Evolutionary conservation across 2,888 invertebrate species (phyloP).

Genomic region (Macroteleia sp.): DNA sequence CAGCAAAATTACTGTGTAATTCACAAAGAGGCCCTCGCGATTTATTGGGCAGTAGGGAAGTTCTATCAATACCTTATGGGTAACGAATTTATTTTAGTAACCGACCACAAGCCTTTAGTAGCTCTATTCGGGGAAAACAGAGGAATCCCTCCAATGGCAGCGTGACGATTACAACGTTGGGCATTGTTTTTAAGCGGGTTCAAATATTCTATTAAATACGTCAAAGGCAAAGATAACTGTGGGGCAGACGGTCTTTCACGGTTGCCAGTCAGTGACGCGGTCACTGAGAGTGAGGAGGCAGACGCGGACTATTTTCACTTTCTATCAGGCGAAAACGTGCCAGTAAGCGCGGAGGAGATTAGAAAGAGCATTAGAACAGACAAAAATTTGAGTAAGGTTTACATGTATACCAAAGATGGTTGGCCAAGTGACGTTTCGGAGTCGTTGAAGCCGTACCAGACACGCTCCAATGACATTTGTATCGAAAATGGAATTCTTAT

Average conservation of each 20-base stretch:
- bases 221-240: constrained; percentile 38
- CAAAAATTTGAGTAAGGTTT: constrained; percentile 40
- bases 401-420: constrained; percentile 21
- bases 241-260: constrained; percentile 50
- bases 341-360: too few species aligned
- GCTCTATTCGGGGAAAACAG: constrained; percentile 53
- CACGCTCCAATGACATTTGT: constrained; percentile 13
- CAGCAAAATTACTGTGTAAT: constrained; percentile 77
- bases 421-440: constrained; percentile 30
- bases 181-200: constrained; percentile 44
- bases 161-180: constrained; percentile 43
- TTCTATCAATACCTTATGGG: constrained; percentile 78
- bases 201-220: constrained; percentile 32
- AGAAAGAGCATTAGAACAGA: neutral
- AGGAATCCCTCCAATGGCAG: constrained; percentile 43
- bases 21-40: constrained; percentile 66
- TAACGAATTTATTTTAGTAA: constrained; percentile 70
- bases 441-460: constrained; percentile 10
- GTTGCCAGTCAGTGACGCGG: constrained; percentile 15
- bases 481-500: constrained; percentile 53
- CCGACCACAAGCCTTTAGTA: constrained; percentile 75
- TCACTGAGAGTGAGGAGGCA: too few species aligned
- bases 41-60: constrained; percentile 74
- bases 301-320: constrained; percentile 59
- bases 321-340: constrained; percentile 25